Evolutionary conservation across 2,113 vertebrate genomes (phyloP).

Genomic region (Lucifuga dentata): DNA sequence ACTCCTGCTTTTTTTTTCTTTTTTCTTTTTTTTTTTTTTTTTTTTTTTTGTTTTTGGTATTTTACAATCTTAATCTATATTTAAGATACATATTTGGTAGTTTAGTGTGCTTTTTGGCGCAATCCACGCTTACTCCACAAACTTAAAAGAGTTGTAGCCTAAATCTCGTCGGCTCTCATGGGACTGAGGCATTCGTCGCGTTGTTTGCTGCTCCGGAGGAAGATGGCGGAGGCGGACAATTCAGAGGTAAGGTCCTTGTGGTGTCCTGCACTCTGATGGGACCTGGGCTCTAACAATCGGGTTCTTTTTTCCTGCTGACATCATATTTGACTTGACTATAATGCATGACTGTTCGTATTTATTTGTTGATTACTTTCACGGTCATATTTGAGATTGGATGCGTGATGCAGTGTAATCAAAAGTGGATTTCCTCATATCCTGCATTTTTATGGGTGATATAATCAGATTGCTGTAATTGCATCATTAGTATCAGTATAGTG

Average conservation of each 20-base stretch:
- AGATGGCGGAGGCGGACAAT: slow-evolving; percentile 97
- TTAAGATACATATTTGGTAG: not conserved
- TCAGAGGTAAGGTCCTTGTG: slow-evolving; percentile 89
- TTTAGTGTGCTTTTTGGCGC: slow-evolving; percentile 10
- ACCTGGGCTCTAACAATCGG: not conserved
- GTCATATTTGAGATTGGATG: not conserved
- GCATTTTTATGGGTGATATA: slow-evolving; percentile 31
- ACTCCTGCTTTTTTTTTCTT: too few relatives aligned
- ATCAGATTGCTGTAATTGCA: not conserved
- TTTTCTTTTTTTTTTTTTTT: too few relatives aligned
- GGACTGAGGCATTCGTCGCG: slow-evolving; percentile 98
- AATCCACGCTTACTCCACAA: not conserved
- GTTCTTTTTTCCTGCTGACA: not conserved
- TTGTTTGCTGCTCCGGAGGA: slow-evolving; percentile 97
- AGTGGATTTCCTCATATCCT: slow-evolving; percentile 31
- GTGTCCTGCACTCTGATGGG: slow-evolving; percentile 53
- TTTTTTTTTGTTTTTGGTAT: too few relatives aligned
- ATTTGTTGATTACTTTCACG: not conserved
- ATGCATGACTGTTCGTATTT: not conserved
- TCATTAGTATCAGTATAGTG: not conserved
- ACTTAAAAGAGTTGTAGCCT: slow-evolving; percentile 63
- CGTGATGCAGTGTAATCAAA: slow-evolving; percentile 2
- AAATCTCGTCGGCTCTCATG: slow-evolving; percentile 91
- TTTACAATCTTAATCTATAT: not conserved
- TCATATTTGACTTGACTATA: not conserved